A percentile compares a stretch with the other conserved stretches of the same genome.
phyloP scores from a whole-genome alignment of 2,797 vertebrate species.

The Gorsachius magnificus region DNA sequence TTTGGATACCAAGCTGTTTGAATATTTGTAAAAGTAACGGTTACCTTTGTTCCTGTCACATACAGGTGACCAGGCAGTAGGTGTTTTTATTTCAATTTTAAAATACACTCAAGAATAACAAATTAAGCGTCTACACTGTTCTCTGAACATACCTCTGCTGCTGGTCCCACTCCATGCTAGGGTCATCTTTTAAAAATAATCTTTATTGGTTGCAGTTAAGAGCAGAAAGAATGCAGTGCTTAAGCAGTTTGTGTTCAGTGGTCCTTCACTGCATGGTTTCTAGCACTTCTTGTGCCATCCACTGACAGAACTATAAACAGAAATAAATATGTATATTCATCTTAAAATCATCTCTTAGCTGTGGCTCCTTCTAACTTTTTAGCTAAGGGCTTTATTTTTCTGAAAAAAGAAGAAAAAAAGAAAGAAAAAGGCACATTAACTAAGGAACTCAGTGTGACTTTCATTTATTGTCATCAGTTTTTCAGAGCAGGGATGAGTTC shows the following conservation, averaged over 20 bases:
- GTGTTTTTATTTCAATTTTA: background rate
- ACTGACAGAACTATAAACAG: conserved; percentile 10
- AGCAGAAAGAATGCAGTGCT: background rate
- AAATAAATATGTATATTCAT: conserved; percentile 55
- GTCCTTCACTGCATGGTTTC: background rate
- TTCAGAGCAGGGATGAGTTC: conserved; percentile 44
- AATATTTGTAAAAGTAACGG: background rate
- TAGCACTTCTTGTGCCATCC: background rate
- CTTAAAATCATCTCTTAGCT: conserved; percentile 1
- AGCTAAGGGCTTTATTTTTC: conserved; percentile 1
- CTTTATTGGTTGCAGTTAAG: conserved; percentile 69
- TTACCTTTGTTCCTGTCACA: background rate
- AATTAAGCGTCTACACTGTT: background rate
- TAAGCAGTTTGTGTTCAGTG: background rate
- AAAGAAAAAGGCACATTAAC: conserved; percentile 56
- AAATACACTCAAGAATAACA: background rate
- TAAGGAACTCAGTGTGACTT: conserved; percentile 28
- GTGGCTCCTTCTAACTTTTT: too few relatives aligned
- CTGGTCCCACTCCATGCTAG: background rate
- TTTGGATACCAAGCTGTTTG: background rate
- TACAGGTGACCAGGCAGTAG: background rate
- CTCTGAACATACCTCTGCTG: background rate
- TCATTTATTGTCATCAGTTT: conserved; percentile 73
- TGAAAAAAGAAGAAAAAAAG: background rate
- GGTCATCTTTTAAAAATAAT: conserved; percentile 66